A percentile compares a stretch with the other conserved stretches of the same genome.
Evolutionary conservation across 92 coral and sea anemone genomes (phyloP).

Genomic region (Palythoa heliodiscus): DNA sequence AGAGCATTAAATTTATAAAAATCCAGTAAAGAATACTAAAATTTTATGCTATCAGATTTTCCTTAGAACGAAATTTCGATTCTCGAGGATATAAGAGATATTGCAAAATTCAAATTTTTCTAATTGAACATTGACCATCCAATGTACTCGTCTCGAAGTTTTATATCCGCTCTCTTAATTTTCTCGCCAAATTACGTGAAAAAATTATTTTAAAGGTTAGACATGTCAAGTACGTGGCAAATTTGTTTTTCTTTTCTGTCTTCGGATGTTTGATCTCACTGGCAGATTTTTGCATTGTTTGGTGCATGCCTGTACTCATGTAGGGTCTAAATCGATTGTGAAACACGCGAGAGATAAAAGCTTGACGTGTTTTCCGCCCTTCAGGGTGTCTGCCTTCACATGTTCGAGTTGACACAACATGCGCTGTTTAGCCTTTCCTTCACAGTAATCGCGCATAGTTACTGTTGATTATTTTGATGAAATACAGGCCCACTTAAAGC

Average conservation of each 20-base stretch:
- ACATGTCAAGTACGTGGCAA: constrained; percentile 25
- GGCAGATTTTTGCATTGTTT: not conserved
- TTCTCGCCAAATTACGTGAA: not conserved
- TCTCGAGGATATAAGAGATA: not conserved
- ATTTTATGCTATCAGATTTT: not conserved
- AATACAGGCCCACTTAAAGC: not conserved
- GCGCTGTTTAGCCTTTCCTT: not conserved
- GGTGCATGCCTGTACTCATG: not conserved
- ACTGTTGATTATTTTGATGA: not conserved
- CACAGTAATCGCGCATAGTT: not conserved
- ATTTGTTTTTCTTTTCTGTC: not conserved
- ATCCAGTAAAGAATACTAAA: no score
- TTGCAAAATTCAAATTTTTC: not conserved
- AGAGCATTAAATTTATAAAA: no score
- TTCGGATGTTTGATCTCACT: not conserved
- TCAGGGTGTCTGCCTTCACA: constrained; percentile 35
- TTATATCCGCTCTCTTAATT: not conserved
- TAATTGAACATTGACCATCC: not conserved
- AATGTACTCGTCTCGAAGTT: not conserved
- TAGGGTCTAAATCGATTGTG: not conserved
- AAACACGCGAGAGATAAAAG: not conserved
- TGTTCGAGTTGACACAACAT: not conserved
- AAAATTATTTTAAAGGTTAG: not conserved
- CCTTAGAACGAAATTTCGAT: not conserved
- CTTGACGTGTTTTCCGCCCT: constrained; percentile 8